Base-by-base conservation (phyloP, 2,113 vertebrate genomes). In the Pseudolaguvia tuberculata region DNA sequence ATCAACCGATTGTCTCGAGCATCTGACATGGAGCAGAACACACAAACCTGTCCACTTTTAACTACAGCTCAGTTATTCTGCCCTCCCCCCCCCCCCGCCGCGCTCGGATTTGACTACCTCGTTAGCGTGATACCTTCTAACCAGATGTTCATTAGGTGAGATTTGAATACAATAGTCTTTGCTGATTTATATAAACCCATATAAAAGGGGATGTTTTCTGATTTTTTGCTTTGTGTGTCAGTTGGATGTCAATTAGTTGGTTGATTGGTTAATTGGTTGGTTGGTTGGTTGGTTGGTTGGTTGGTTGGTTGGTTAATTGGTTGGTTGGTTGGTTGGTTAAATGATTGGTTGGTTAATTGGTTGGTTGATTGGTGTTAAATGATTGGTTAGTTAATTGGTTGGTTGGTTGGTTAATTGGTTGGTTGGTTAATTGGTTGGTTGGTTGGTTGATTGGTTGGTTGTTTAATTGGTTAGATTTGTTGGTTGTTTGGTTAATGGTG, bases 1-100 rank as follows among this genome's bases (percentile, higher is more conserved):
- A 79, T 81, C 63, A 71, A 45, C 45, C 51, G 39, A 5, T 42
- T 42, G 39, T 75, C 18, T 39, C 29, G n/a, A 15, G 35, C 23
- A 27, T 15, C 53, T 18, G 27, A 48, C 21, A 18, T 11, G 47
- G 20, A 2, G 14, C 69, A 12, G 2, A 20, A 47, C 15, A 69
- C n/a, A 53, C 17, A 14, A 70, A 42, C 35, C 57, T 45, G 18
- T 57, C 59, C 39, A 48, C 20, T 57, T 71, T 57, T 68, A 56
- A 58, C 53, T 62, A 25, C 13, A 14, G 53, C 4, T 27, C 17
- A 51, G 20, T 3, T 31, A n/a, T n/a, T 45, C 10, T n/a, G 13
- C 25, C 35, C 51, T 25, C 18, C 3, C 9, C 17, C 18, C n/a
- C n/a, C n/a, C n/a, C n/a, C n/a, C n/a, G n/a, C 14, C 8, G 23